Percentiles rank a stretch among this genome's conserved stretches.
Conservation (phyloP, 2,113 vertebrate species). For the Polyodon spathula region DNA sequence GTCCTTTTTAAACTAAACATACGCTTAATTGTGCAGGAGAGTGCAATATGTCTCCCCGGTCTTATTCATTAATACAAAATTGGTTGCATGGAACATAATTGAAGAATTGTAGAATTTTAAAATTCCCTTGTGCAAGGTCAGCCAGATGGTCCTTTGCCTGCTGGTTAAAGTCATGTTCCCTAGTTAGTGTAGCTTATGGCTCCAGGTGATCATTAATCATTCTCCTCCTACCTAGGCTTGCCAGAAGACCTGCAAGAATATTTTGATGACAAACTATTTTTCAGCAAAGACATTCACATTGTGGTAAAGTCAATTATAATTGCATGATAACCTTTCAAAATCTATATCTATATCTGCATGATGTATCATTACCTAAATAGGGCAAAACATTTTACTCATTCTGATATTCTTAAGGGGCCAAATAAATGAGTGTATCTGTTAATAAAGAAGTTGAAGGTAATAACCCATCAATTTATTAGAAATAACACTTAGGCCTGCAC, state of each 20-base stretch:
- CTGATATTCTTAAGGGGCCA: too few species aligned
- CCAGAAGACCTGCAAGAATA: constrained; percentile 13
- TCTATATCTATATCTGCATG: too few species aligned
- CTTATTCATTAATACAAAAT: constrained; percentile 18
- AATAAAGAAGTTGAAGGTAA: too few species aligned
- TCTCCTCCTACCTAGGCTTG: constrained; percentile 19
- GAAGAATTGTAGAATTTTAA: constrained; percentile 5
- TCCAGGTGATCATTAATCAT: constrained; percentile 22
- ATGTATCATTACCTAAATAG: too few species aligned
- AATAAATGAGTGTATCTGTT: too few species aligned
- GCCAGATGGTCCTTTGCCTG: constrained; percentile 22
- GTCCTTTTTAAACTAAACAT: background rate
- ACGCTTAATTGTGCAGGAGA: background rate
- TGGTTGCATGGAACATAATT: background rate
- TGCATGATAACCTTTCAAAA: constrained; percentile 40
- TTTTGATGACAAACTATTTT: constrained; percentile 22
- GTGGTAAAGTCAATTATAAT: constrained; percentile 37
- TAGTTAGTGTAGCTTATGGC: constrained; percentile 6
- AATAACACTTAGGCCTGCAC: too few species aligned
- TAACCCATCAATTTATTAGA: too few species aligned
- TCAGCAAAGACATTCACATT: constrained; percentile 8
- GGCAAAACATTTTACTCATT: too few species aligned
- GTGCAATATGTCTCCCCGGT: background rate
- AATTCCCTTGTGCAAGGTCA: constrained; percentile 10
- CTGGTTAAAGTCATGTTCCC: constrained; percentile 20